Evolutionary conservation across 2,888 invertebrate species (phyloP), one percentile per base, ranked within the genome.

Genomic region (Rhagium mordax): DNA sequence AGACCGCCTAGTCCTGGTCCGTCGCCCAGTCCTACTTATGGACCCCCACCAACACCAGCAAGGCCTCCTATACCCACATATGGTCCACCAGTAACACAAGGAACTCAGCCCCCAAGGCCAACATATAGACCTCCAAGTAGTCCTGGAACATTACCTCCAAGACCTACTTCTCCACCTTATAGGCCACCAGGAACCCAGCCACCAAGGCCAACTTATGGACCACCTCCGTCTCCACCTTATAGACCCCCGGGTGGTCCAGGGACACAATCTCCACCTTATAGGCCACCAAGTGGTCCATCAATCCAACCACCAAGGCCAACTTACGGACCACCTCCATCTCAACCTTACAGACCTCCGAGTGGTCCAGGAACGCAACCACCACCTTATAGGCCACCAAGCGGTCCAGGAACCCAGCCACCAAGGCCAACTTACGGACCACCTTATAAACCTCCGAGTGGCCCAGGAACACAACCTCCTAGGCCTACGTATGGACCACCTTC

Each of bases 221-320:
- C 53, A 18, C 53, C 5, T 20, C 6, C 74, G 64, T 68, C 77
- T 33, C 74, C 74, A 51, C 71, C 78, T 18, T 75, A 77, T 33
- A 57, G 33, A 55, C 75, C 74, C n/a, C 74, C 29, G 8, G 8
- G 1, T 33, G 29, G 6, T 7, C 4, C 33, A 8, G 60, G 41
- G 4, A 67, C 74, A n/a, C 27, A 21, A 0, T 64, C 61, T 20
- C 61, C 41, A 6, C 48, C 61, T 4, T 53, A 41, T 41, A 15
- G 62, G 68, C 79, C 77, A 5, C 81, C 82, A 72, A 70, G 81
- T n/a, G n/a, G n/a, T n/a, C n/a, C n/a, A n/a, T n/a, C n/a, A 65
- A 69, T 85, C 70, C 72, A 79, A 49, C 81, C 27, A 15, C 29
- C 7, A 3, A 29, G 16, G 16, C 16, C 57, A 10, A 3, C 29